A percentile compares a stretch with the other conserved stretches of the same genome.
phyloP scores from a whole-genome alignment of 23 tunicate genomes.

The Halocynthia aurantium region DNA sequence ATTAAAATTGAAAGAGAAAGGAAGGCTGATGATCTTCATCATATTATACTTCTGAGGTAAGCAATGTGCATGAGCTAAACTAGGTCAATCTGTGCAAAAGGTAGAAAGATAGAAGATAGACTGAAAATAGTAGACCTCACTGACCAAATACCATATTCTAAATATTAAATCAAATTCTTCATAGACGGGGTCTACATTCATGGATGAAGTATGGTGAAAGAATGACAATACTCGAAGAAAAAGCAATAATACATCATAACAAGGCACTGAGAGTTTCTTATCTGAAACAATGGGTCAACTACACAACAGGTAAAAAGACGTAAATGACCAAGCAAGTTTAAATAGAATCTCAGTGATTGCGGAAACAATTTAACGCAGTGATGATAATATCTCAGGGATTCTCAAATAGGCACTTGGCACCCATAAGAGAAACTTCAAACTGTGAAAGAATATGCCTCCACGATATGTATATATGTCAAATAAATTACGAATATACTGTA shows the following conservation, averaged over 20 bases:
- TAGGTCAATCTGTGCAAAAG: background rate
- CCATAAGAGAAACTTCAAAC: too few species aligned
- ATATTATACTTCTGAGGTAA: constrained; percentile 9
- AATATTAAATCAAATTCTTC: background rate
- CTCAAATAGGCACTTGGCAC: too few species aligned
- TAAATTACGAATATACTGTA: too few species aligned
- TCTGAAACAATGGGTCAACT: constrained; percentile 33
- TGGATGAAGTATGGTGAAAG: constrained; percentile 71
- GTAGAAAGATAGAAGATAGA: too few species aligned
- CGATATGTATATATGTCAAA: too few species aligned
- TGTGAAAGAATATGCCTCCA: too few species aligned
- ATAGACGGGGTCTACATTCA: constrained; percentile 20
- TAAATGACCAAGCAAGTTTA: too few species aligned
- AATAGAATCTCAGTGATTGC: too few species aligned
- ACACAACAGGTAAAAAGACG: constrained; percentile 6
- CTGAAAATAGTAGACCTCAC: too few species aligned
- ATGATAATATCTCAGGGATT: too few species aligned
- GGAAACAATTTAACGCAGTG: too few species aligned
- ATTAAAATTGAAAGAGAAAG: constrained; percentile 15
- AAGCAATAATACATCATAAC: constrained; percentile 39
- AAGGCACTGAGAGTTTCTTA: constrained; percentile 5
- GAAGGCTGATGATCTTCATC: constrained; percentile 15
- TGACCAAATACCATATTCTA: background rate
- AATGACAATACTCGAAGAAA: constrained; percentile 52
- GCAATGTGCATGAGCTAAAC: background rate